phyloP scores from a whole-genome alignment of 2,888 invertebrate species.

The Malthinus seriepunctatus region DNA sequence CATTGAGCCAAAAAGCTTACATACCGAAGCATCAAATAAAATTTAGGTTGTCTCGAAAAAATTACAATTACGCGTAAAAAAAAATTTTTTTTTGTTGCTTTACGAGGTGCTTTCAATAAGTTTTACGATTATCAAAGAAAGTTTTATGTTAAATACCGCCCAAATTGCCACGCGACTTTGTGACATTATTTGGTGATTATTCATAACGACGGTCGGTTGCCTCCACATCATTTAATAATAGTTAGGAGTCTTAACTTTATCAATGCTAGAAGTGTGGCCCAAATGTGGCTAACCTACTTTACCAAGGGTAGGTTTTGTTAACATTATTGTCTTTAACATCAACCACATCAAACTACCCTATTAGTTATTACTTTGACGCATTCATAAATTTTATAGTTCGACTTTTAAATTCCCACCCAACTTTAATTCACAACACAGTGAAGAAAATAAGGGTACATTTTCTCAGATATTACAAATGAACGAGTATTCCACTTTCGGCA shows the following conservation, averaged over 20 bases:
- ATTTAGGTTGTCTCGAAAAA: not conserved
- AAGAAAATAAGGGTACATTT: no score
- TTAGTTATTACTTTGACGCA: conserved; percentile 6
- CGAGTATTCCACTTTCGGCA: no score
- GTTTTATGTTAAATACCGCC: not conserved
- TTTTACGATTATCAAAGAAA: no score
- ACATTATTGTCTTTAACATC: conserved; percentile 10
- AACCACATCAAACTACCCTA: conserved; percentile 10
- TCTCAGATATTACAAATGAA: no score
- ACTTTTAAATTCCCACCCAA: not conserved
- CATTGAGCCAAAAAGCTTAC: conserved; percentile 22
- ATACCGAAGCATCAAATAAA: conserved; percentile 18
- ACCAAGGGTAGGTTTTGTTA: conserved; percentile 25
- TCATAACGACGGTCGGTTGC: conserved; percentile 43
- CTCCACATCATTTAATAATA: conserved; percentile 45
- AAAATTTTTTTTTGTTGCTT: no score
- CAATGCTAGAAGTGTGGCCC: conserved; percentile 43
- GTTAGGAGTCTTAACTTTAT: conserved; percentile 49
- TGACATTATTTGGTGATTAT: conserved; percentile 46
- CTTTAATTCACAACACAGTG: no score
- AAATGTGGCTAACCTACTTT: conserved; percentile 30
- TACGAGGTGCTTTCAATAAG: no score
- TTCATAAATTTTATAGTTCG: not conserved
- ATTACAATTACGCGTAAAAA: no score
- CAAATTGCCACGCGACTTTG: conserved; percentile 41